Percentiles rank a stretch among this genome's conserved stretches.
Conservation (phyloP, 2,797 vertebrate species). For the Salmo trutta region DNA sequence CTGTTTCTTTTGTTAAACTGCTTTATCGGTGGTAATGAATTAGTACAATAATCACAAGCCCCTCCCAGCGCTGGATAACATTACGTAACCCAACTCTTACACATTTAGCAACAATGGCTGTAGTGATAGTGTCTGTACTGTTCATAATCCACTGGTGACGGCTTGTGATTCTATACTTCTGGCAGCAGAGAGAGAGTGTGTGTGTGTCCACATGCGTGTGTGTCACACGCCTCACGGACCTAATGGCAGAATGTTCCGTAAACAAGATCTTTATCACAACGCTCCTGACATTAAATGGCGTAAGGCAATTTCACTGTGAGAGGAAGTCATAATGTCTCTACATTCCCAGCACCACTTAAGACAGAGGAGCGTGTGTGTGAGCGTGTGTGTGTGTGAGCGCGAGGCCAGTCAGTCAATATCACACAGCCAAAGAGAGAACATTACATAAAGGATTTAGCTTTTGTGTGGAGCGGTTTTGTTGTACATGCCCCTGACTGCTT, state of each 20-base stretch:
- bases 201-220: neutral
- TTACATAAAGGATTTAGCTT: conserved; percentile 23
- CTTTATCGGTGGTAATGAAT: neutral
- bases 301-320: conserved; percentile 29
- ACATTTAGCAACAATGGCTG: neutral
- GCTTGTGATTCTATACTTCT: conserved; percentile 1
- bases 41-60: neutral
- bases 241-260: conserved; percentile 60
- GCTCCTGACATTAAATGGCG: conserved; percentile 32
- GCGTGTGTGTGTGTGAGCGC: neutral
- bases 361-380: neutral
- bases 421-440: conserved; percentile 43
- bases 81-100: neutral
- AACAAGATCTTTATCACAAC: conserved; percentile 53
- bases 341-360: conserved; percentile 16
- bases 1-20: neutral
- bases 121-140: neutral
- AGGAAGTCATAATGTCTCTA: neutral
- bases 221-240: conserved; percentile 19
- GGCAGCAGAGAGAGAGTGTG: neutral
- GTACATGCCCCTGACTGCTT: conserved; percentile 49
- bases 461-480: conserved; percentile 54
- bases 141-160: conserved; percentile 8
- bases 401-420: conserved; percentile 58
- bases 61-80: neutral